Conservation (phyloP, 2,797 vertebrate genomes). For the Oryzias dopingdopingensis region DNA sequence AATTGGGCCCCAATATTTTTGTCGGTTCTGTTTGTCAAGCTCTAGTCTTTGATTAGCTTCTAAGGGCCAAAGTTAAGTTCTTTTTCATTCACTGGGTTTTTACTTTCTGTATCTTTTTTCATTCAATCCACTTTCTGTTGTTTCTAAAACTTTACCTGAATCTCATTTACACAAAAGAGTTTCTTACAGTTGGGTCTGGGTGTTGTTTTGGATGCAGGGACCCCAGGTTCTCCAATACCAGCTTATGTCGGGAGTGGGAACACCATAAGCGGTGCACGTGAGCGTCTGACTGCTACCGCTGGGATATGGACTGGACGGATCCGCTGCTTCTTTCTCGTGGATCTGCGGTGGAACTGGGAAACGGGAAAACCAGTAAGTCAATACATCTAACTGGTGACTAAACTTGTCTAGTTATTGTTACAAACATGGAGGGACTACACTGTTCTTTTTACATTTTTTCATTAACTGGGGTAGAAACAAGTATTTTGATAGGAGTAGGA, state of each 20-base stretch:
- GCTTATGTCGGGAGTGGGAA: constrained; percentile 83
- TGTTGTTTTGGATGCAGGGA: constrained; percentile 86
- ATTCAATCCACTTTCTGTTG: too few species aligned
- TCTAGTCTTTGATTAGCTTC: too few species aligned
- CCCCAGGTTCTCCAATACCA: constrained; percentile 97
- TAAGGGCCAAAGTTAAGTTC: too few species aligned
- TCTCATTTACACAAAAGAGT: constrained; percentile 4
- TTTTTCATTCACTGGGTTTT: too few species aligned
- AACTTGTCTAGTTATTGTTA: too few species aligned
- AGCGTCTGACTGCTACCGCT: constrained; percentile 90
- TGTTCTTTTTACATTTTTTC: too few species aligned
- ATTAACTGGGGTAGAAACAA: too few species aligned
- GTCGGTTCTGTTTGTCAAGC: too few species aligned
- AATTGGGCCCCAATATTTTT: too few species aligned
- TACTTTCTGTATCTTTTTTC: too few species aligned
- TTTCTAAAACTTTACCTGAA: background rate
- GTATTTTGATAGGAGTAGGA: too few species aligned
- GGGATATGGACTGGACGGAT: constrained; percentile 86
- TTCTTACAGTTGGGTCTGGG: constrained; percentile 83
- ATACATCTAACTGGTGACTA: background rate
- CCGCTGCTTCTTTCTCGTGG: constrained; percentile 92
- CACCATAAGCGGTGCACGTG: constrained; percentile 90
- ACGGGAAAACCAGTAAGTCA: constrained; percentile 18
- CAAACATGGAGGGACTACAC: too few species aligned
- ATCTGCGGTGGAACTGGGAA: constrained; percentile 88